phyloP scores from a whole-genome alignment of 2,888 invertebrate genomes.

The Drosophila siamana region DNA sequence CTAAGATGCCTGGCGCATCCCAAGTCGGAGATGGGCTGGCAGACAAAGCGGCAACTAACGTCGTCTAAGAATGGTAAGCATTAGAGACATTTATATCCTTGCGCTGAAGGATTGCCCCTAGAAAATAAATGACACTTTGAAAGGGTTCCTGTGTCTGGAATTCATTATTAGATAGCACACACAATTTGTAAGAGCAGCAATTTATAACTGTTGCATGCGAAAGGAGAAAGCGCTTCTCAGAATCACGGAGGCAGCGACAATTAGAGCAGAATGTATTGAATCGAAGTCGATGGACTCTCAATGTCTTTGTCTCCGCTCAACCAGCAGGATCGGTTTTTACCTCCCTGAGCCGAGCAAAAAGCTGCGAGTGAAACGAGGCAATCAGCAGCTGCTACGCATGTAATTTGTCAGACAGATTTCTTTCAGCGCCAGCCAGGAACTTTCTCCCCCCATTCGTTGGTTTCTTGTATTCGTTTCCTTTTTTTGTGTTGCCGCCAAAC shows the following conservation, averaged over 20 bases:
- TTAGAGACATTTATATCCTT: constrained; percentile 39
- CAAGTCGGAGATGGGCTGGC: constrained; percentile 24
- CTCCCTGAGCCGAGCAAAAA: constrained; percentile 25
- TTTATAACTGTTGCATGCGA: constrained; percentile 70
- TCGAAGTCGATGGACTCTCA: constrained; percentile 7
- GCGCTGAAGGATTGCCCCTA: background rate
- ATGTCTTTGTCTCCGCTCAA: constrained; percentile 8
- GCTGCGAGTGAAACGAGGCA: constrained; percentile 46
- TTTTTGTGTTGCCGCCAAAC: constrained; percentile 55
- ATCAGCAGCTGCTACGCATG: constrained; percentile 71
- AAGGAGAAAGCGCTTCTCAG: background rate
- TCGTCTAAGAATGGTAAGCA: constrained; percentile 53
- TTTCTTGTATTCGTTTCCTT: background rate
- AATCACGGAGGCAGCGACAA: background rate
- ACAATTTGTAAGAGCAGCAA: constrained; percentile 62
- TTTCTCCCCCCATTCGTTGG: constrained; percentile 23
- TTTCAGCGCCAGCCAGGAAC: constrained; percentile 50
- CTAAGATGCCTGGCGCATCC: constrained; percentile 14
- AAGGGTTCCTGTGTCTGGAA: constrained; percentile 46
- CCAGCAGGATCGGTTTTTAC: constrained; percentile 58
- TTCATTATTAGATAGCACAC: constrained; percentile 64
- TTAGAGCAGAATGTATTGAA: constrained; percentile 17
- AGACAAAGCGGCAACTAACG: constrained; percentile 37
- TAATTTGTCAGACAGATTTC: constrained; percentile 80
- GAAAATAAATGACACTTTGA: constrained; percentile 34